These are phyloP conservation scores for Apamea monoglypha DNA, from an alignment of 2,888 invertebrate genomes.

Conservation along the genomic window DNA sequence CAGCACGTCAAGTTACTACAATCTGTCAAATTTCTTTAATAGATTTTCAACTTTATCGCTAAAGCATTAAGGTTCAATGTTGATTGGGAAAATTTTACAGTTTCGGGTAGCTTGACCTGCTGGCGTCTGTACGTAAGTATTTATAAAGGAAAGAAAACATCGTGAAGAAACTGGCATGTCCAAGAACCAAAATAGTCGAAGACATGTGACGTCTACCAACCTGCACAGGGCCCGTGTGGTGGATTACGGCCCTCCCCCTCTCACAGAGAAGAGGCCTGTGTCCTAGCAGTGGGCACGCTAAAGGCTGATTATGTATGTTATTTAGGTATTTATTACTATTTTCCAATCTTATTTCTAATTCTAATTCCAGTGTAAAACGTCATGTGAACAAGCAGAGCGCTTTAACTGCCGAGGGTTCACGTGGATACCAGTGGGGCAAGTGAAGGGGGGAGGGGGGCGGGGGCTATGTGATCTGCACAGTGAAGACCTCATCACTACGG, in stretches of 20 bases:
- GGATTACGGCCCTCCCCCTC: neutral
- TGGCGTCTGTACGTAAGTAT: too few species aligned
- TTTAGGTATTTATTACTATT: neutral
- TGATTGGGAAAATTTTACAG: too few species aligned
- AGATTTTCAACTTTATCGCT: too few species aligned
- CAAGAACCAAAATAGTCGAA: neutral
- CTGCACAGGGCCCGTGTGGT: neutral
- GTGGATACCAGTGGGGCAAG: slow-evolving; percentile 73
- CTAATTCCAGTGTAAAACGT: slow-evolving; percentile 88
- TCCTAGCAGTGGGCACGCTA: neutral
- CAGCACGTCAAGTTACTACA: too few species aligned
- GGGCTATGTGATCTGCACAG: slow-evolving; percentile 93
- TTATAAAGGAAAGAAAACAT: neutral
- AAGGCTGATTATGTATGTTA: neutral
- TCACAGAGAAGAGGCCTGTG: neutral
- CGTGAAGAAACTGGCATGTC: neutral
- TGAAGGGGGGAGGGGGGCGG: slow-evolving; percentile 65
- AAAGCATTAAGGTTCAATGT: too few species aligned
- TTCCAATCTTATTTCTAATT: neutral
- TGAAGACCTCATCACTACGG: slow-evolving; percentile 95
- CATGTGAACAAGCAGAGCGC: slow-evolving; percentile 91
- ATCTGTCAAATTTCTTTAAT: too few species aligned
- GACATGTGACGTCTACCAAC: neutral
- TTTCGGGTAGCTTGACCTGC: too few species aligned
- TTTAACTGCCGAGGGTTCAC: slow-evolving; percentile 94